A percentile compares a stretch with the other conserved stretches of the same genome.
phyloP scores from a whole-genome alignment of 2,797 vertebrate species.

The Eupleurogrammus muticus region DNA sequence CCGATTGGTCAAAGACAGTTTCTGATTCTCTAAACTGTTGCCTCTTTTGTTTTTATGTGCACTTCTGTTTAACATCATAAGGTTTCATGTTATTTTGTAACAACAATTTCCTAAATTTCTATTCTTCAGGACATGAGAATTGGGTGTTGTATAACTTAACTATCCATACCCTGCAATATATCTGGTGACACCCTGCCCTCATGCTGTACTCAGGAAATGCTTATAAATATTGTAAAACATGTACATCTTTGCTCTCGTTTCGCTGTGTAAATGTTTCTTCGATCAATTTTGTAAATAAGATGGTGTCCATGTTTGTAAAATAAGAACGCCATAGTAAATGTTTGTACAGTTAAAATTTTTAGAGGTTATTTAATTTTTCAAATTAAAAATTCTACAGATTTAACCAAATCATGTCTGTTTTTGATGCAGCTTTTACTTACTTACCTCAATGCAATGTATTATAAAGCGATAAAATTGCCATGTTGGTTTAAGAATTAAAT shows the following conservation, averaged over 20 bases:
- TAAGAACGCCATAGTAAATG: constrained; percentile 41
- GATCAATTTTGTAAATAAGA: constrained; percentile 49
- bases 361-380: constrained; percentile 65
- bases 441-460: background rate
- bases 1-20: background rate
- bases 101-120: constrained; percentile 8
- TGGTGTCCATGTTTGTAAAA: constrained; percentile 17
- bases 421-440: background rate
- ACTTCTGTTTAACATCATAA: constrained; percentile 20
- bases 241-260: constrained; percentile 26
- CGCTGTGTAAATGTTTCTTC: constrained; percentile 39
- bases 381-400: constrained; percentile 66
- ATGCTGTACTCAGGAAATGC: constrained; percentile 40
- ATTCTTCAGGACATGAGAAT: background rate
- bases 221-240: constrained; percentile 49
- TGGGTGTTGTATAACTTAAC: constrained; percentile 9
- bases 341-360: constrained; percentile 63
- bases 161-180: constrained; percentile 7
- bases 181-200: constrained; percentile 5
- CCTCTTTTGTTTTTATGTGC: constrained; percentile 32
- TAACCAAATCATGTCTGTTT: constrained; percentile 1
- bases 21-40: background rate
- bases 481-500: background rate
- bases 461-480: background rate
- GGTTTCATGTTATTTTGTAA: constrained; percentile 8